Conservation (phyloP, 2,888 invertebrate species). For the Cataglyphis altisquamis region DNA sequence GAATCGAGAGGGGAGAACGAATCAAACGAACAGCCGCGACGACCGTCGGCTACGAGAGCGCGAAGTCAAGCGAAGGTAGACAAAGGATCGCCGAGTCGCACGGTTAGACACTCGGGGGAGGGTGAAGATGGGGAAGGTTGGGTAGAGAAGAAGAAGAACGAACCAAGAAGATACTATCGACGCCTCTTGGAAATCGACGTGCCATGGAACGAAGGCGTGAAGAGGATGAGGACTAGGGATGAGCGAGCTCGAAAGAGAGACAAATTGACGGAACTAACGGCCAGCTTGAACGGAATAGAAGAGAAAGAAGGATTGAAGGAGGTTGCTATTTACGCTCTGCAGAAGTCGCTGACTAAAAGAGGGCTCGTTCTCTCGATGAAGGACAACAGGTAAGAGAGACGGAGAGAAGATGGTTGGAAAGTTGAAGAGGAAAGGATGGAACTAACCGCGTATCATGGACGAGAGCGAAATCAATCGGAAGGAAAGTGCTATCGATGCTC, state of each 20-base stretch:
- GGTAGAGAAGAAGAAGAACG: slow-evolving; percentile 39
- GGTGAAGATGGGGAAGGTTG: slow-evolving; percentile 22
- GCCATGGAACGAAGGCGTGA: slow-evolving; percentile 41
- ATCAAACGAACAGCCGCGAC: slow-evolving; percentile 44
- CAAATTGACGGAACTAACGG: slow-evolving; percentile 51
- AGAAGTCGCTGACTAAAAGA: slow-evolving; percentile 43
- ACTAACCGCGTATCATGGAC: slow-evolving; percentile 31
- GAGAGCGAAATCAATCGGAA: slow-evolving; percentile 34
- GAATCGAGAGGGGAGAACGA: slow-evolving; percentile 53
- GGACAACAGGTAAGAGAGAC: neutral
- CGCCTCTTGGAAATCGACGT: slow-evolving; percentile 55
- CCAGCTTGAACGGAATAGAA: slow-evolving; percentile 23
- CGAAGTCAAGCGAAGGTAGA: slow-evolving; percentile 52
- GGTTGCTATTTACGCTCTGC: slow-evolving; percentile 43
- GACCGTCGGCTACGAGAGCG: slow-evolving; percentile 44
- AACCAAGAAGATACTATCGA: slow-evolving; percentile 52
- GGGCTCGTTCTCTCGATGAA: slow-evolving; percentile 25
- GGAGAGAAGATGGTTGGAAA: slow-evolving; percentile 12
- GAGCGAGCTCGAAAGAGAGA: slow-evolving; percentile 50
- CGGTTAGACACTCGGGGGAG: slow-evolving; percentile 11
- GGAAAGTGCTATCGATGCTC: slow-evolving; percentile 21
- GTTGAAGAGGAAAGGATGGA: neutral
- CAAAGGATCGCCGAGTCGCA: slow-evolving; percentile 54
- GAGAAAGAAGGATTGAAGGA: slow-evolving; percentile 32
- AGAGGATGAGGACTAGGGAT: slow-evolving; percentile 54